These are phyloP conservation scores for Dendrophyllia cribrosa DNA, from an alignment of 64 coral and sea anemone genomes.

Conservation along the genomic window DNA sequence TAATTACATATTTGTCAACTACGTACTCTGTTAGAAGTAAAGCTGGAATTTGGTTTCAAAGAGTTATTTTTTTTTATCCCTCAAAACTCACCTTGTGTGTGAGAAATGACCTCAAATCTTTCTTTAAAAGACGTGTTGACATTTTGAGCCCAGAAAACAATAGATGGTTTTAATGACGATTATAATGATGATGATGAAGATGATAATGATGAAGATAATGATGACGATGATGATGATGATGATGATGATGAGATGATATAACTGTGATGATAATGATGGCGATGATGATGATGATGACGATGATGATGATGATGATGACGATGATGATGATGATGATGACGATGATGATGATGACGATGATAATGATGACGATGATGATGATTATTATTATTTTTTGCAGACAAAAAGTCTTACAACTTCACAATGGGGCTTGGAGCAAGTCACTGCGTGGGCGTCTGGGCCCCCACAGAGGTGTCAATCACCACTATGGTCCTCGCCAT, in stretches of 20 bases:
- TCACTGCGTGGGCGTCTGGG: constrained; percentile 53
- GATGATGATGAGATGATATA: neutral
- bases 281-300: neutral
- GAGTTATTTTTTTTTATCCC: too few relatives aligned
- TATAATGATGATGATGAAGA: neutral
- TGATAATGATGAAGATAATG: neutral
- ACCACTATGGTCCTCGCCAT: constrained; percentile 40
- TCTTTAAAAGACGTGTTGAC: too few relatives aligned
- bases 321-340: neutral
- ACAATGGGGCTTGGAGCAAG: constrained; percentile 49
- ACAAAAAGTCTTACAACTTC: neutral
- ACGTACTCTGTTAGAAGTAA: too few relatives aligned
- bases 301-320: neutral
- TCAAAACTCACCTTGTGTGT: too few relatives aligned
- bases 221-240: neutral
- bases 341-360: neutral
- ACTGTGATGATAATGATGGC: neutral
- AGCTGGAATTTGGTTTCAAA: too few relatives aligned
- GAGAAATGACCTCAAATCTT: too few relatives aligned
- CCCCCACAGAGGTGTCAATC: constrained; percentile 32
- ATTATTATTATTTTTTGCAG: neutral
- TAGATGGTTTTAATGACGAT: neutral
- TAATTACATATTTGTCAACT: too few relatives aligned
- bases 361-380: neutral
- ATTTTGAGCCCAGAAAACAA: too few relatives aligned